These are phyloP conservation scores for Drosophila jambulina DNA, from an alignment of 1,140 invertebrate species.

Conservation along the genomic window DNA sequence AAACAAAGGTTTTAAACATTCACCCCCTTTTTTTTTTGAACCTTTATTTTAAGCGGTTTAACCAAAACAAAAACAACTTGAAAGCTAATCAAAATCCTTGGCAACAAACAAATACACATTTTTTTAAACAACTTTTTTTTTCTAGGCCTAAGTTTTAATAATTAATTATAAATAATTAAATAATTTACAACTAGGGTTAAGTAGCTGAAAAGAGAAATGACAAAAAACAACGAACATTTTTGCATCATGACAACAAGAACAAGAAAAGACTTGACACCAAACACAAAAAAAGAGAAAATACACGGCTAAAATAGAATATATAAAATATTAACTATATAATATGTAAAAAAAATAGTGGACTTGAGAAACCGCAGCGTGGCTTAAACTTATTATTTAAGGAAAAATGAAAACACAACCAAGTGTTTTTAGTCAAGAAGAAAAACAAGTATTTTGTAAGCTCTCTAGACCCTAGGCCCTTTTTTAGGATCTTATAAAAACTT, in stretches of 20 bases:
- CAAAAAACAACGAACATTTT: slow-evolving; percentile 39
- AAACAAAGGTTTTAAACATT: slow-evolving; percentile 18
- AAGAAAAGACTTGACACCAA: slow-evolving; percentile 39
- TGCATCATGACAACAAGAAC: slow-evolving; percentile 30
- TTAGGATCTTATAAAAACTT: slow-evolving; percentile 29
- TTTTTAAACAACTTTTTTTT: slow-evolving; percentile 32
- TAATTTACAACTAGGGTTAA: slow-evolving; percentile 25
- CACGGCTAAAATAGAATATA: slow-evolving; percentile 14
- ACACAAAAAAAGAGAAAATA: slow-evolving; percentile 12
- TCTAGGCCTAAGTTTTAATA: slow-evolving; percentile 1
- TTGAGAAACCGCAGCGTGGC: slow-evolving; percentile 76
- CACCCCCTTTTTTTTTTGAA: slow-evolving; percentile 18
- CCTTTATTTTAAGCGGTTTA: slow-evolving; percentile 26
- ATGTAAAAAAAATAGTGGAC: slow-evolving; percentile 67
- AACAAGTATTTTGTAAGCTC: slow-evolving; percentile 28
- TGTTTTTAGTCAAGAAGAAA: slow-evolving; percentile 7
- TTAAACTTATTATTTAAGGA: slow-evolving; percentile 48
- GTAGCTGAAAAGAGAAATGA: slow-evolving; percentile 28
- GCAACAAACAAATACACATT: slow-evolving; percentile 2
- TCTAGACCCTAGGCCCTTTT: slow-evolving; percentile 22
- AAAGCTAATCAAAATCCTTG: slow-evolving; percentile 37
- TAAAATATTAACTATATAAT: slow-evolving; percentile 2
- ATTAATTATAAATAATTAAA: not conserved
- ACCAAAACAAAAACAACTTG: slow-evolving; percentile 24
- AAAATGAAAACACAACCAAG: not conserved